These are phyloP conservation scores for Lithophane ornitopus DNA, from an alignment of 2,888 invertebrate species.

Conservation along the genomic window DNA sequence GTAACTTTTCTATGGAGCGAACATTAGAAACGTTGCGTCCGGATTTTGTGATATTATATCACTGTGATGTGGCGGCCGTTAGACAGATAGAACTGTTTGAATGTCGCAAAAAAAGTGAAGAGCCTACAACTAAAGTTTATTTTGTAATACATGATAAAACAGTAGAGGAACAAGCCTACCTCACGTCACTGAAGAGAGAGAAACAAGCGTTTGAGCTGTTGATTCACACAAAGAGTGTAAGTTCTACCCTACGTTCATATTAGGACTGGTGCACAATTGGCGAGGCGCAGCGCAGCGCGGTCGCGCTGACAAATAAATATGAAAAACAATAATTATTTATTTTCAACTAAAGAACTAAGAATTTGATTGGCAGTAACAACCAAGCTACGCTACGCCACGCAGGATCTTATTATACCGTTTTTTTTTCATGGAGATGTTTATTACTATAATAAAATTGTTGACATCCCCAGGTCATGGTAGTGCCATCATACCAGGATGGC, in stretches of 20 bases:
- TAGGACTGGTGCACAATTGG: background rate
- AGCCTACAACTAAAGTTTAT: conserved; percentile 93
- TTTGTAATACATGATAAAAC: conserved; percentile 97
- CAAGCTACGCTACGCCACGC: background rate
- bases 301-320: background rate
- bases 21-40: conserved; percentile 93
- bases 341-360: background rate
- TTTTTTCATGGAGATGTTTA: conserved; percentile 8
- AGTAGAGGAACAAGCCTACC: conserved; percentile 98
- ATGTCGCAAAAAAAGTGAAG: conserved; percentile 88
- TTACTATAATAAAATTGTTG: conserved; percentile 19
- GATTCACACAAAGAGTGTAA: conserved; percentile 97
- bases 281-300: background rate
- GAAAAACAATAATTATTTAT: background rate
- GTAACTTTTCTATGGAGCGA: conserved; percentile 93
- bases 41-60: conserved; percentile 96
- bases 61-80: conserved; percentile 96
- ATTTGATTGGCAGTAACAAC: background rate
- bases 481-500: conserved; percentile 97
- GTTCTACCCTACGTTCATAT: conserved; percentile 62
- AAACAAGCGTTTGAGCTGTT: conserved; percentile 98
- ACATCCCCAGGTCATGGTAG: conserved; percentile 93
- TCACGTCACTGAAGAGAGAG: conserved; percentile 97
- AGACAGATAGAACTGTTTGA: conserved; percentile 97
- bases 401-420: background rate